A percentile compares a stretch with the other conserved stretches of the same genome.
Conservation (phyloP, 1,140 invertebrate species). For the Anastatus disparis region DNA sequence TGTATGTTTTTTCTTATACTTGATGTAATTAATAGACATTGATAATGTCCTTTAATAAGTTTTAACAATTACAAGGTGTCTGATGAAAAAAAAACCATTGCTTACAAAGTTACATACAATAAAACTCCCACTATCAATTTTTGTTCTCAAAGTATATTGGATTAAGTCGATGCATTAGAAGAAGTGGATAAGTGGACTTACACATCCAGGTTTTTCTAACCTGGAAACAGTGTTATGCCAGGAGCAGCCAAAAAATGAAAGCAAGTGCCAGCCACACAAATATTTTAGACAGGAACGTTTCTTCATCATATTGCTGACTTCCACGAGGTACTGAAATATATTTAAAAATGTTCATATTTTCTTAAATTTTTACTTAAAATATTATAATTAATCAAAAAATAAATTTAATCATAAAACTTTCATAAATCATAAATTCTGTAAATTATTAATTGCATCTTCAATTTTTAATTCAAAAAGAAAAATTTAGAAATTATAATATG, state of each 20-base stretch:
- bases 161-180: conserved; percentile 44
- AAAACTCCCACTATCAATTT: conserved; percentile 27
- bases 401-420: too few species aligned
- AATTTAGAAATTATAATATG: too few species aligned
- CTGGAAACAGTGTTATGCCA: conserved; percentile 76
- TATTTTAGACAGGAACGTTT: conserved; percentile 91
- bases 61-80: conserved; percentile 11
- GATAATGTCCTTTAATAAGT: not conserved
- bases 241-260: conserved; percentile 91
- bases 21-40: conserved; percentile 15
- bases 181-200: conserved; percentile 33
- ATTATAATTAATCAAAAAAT: too few species aligned
- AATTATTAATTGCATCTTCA: too few species aligned
- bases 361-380: too few species aligned
- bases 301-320: conserved; percentile 88
- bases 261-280: conserved; percentile 93
- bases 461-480: too few species aligned
- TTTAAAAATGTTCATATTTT: too few species aligned
- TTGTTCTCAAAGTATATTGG: conserved; percentile 21
- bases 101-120: not conserved
- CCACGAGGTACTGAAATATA: conserved; percentile 78
- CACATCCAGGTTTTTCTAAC: conserved; percentile 8
- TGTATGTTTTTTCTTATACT: conserved; percentile 3
- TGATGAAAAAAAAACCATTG: not conserved
- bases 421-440: too few species aligned